Evolutionary conservation across 2,113 vertebrate species (phyloP), one percentile per base, ranked within the genome.

Genomic region (Saccopteryx leptura): DNA sequence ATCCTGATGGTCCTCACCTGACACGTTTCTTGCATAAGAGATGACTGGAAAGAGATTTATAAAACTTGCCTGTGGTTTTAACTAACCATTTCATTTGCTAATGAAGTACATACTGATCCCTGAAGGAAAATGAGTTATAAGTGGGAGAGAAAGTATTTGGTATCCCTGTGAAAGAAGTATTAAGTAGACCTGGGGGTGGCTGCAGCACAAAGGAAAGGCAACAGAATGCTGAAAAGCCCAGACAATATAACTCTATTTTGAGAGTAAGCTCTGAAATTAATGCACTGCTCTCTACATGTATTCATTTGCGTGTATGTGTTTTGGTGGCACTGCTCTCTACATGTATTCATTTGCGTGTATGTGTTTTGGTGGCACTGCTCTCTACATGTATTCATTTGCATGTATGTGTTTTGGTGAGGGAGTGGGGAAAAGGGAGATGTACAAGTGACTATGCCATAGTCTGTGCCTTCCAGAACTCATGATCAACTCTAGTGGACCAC

Each of bases 51-150:
- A 69, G 54, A 89, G 10, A 92, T 74, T 66, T 78, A 17, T n/a
- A 48, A 52, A 69, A 82, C 13, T 80, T 81, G 39, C 48, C 8
- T 84, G 33, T 86, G 28, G 14, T 95, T 92, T 93, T 60, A 95
- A 90, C 23, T 63, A 94, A 66, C 14, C 31, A 54, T 71, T 91
- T 85, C 26, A 81, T 76, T 92, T 94, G 88, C 19, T 94, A 90
- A 87, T 68, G 78, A 89, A 80, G 58, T 71, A 76, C 10, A 31
- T 71, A 54, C 17, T 19, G 48, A 58, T 24, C 12, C 31, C 33
- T 81, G 24, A 89, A 84, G 60, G 68, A 50, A 79, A 60, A 13
- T 5, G 9, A 21, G 3, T 68, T 87, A 2, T 52, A 50, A 78
- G 3, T 58, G 17, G 14, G 33, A 79, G 4, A 56, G 26, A 58